A percentile compares a stretch with the other conserved stretches of the same genome.
These are phyloP conservation scores for Slavum lentiscoides DNA, from an alignment of 2,888 invertebrate genomes.

Conservation along the genomic window DNA sequence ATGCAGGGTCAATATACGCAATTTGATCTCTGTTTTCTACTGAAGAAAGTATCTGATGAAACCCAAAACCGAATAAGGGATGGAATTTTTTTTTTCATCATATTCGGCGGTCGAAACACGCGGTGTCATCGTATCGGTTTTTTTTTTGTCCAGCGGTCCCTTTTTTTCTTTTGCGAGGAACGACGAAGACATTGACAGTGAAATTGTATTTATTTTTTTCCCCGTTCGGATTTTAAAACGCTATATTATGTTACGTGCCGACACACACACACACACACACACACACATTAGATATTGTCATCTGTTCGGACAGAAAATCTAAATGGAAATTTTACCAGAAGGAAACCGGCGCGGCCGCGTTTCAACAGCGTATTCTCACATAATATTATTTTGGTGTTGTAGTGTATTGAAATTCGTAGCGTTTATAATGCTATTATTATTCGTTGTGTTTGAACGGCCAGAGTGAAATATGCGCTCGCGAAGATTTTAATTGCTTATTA, in stretches of 20 bases:
- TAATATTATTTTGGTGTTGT: too few relatives aligned
- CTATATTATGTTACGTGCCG: neutral
- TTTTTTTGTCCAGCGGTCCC: neutral
- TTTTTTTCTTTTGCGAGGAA: neutral
- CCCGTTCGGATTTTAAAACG: constrained; percentile 3
- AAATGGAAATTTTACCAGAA: neutral
- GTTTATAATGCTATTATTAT: neutral
- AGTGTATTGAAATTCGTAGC: neutral
- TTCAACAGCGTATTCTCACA: neutral
- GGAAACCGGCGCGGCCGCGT: neutral
- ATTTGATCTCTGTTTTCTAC: too few relatives aligned
- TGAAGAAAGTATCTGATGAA: neutral
- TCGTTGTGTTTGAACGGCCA: neutral
- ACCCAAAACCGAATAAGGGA: constrained; percentile 45
- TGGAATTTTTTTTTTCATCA: neutral
- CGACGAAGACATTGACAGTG: neutral
- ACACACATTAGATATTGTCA: too few relatives aligned
- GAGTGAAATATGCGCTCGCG: neutral
- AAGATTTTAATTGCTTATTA: constrained; percentile 37
- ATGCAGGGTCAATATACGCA: neutral
- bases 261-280: too few relatives aligned
- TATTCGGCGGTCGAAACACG: neutral
- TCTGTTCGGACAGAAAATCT: neutral
- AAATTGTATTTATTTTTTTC: constrained; percentile 14
- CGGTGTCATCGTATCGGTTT: neutral